Evolutionary conservation across 2,888 invertebrate species (phyloP).

Genomic region (Masnerella sp.): DNA sequence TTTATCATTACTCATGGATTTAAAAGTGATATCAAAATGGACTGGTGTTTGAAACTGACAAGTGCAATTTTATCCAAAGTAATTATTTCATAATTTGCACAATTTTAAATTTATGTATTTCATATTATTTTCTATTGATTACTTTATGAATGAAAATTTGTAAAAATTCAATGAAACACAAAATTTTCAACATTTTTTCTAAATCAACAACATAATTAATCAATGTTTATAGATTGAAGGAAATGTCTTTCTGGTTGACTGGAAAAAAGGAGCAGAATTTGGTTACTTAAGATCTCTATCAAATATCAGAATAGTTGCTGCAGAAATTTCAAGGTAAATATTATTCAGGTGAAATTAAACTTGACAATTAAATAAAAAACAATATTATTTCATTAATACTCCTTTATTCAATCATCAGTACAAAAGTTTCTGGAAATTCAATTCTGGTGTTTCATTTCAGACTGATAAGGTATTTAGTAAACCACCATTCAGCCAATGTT

Average conservation of each 20-base stretch:
- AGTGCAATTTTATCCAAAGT: conserved; percentile 73
- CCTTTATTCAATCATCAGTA: conserved; percentile 31
- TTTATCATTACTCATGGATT: conserved; percentile 76
- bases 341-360: not conserved
- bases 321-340: conserved; percentile 69
- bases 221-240: conserved; percentile 73
- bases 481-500: conserved; percentile 58
- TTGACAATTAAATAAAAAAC: not conserved
- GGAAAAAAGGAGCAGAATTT: conserved; percentile 74
- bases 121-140: not conserved
- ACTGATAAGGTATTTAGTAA: conserved; percentile 64
- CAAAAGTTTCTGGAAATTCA: conserved; percentile 17
- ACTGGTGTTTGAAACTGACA: conserved; percentile 74
- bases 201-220: no score
- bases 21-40: conserved; percentile 67
- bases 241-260: conserved; percentile 76
- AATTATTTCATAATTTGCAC: conserved; percentile 21
- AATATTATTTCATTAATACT: not conserved
- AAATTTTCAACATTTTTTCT: conserved; percentile 29
- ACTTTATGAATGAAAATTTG: not conserved
- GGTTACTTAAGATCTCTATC: conserved; percentile 68
- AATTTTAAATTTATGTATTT: not conserved
- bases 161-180: not conserved
- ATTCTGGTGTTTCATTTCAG: conserved; percentile 62
- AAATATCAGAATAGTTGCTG: conserved; percentile 71